These are phyloP conservation scores for Bubo bubo DNA, from an alignment of 2,113 vertebrate genomes.

Conservation along the genomic window DNA sequence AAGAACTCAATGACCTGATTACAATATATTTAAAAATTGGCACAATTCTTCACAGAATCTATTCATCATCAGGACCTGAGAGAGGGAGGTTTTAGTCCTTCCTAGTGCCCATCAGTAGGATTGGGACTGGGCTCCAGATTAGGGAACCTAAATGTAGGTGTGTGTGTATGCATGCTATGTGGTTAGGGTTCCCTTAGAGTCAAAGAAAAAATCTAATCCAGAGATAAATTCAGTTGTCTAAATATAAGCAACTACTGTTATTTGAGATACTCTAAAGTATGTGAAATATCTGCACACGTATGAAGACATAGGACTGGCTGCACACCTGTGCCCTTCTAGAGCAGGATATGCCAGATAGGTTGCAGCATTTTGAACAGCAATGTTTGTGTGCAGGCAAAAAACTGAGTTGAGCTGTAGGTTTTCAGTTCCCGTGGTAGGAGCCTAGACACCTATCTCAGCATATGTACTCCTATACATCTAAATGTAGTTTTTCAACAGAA, in stretches of 20 bases:
- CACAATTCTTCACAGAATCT: not conserved
- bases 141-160: not conserved
- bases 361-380: not conserved
- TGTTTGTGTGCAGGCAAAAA: not conserved
- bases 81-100: not conserved
- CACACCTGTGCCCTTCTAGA: not conserved
- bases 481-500: not conserved
- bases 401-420: not conserved
- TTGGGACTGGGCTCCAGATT: not conserved
- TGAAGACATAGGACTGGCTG: not conserved
- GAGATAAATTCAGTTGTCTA: not conserved
- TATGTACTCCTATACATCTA: rapidly evolving
- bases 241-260: not conserved
- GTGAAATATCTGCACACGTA: not conserved
- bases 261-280: not conserved
- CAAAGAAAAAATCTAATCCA: not conserved
- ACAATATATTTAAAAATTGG: not conserved
- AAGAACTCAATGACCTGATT: not conserved
- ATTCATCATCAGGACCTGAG: not conserved
- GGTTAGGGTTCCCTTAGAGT: not conserved
- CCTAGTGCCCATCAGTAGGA: not conserved
- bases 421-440: not conserved
- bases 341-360: not conserved
- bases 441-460: not conserved
- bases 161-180: not conserved